These are phyloP conservation scores for Caenorhabditis zanzibari DNA, from an alignment of 2,888 invertebrate genomes.

Conservation along the genomic window DNA sequence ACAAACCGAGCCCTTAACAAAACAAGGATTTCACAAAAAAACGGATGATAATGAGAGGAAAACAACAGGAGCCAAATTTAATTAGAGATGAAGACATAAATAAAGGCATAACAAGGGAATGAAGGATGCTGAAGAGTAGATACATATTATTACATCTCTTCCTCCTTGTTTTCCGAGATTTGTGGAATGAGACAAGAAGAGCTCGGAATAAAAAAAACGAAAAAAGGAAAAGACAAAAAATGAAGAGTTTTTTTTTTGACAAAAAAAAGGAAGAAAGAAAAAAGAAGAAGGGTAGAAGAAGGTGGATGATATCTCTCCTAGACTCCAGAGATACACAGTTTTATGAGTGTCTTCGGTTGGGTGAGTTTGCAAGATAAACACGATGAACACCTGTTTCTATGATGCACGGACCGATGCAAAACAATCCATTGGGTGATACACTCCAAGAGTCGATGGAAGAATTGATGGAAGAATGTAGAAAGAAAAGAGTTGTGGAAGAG, in stretches of 20 bases:
- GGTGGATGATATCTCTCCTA: constrained; percentile 44
- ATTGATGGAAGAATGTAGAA: neutral
- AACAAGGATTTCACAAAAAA: neutral
- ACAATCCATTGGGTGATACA: constrained; percentile 38
- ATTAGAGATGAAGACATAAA: constrained; percentile 56
- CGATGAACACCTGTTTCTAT: constrained; percentile 63
- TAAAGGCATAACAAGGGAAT: constrained; percentile 39
- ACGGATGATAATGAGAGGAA: constrained; percentile 15
- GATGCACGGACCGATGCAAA: constrained; percentile 51
- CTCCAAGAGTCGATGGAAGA: constrained; percentile 15
- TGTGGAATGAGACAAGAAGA: constrained; percentile 3
- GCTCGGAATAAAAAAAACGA: constrained; percentile 6
- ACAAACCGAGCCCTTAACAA: neutral
- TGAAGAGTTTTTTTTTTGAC: constrained; percentile 18
- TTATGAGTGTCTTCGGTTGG: constrained; percentile 45
- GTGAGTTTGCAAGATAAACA: constrained; percentile 59
- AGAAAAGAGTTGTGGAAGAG: constrained; percentile 3
- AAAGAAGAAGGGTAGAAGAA: constrained; percentile 21
- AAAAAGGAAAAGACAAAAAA: constrained; percentile 20
- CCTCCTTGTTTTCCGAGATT: constrained; percentile 24
- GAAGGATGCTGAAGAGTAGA: constrained; percentile 19
- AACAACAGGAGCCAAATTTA: constrained; percentile 26
- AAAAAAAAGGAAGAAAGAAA: constrained; percentile 29
- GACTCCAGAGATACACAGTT: constrained; percentile 50
- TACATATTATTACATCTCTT: constrained; percentile 55